Evolutionary conservation across 2,797 vertebrate genomes (phyloP).

Genomic region (Acropternis orthonyx): DNA sequence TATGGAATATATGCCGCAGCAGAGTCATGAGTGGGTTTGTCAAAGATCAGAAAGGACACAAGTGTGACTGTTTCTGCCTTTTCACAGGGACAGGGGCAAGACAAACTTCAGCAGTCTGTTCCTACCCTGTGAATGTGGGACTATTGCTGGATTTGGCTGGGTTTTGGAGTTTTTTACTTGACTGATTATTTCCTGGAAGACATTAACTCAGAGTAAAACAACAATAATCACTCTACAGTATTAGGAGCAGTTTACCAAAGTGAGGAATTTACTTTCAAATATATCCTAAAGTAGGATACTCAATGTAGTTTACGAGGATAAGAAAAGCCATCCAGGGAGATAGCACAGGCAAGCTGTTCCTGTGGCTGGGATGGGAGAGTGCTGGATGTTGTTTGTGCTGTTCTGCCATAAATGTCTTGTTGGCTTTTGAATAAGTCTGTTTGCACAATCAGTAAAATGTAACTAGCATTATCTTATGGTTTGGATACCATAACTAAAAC

Average conservation of each 20-base stretch:
- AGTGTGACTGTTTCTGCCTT: neutral
- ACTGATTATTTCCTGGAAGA: neutral
- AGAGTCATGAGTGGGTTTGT: neutral
- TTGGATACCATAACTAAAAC: neutral
- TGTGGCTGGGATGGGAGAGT: neutral
- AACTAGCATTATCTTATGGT: neutral
- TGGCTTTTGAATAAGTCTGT: neutral
- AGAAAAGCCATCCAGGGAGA: slow-evolving; percentile 21
- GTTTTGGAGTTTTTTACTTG: neutral
- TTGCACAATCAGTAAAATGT: neutral
- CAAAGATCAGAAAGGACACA: neutral
- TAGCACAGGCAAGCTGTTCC: neutral
- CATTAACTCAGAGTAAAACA: neutral
- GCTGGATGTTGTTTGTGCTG: neutral
- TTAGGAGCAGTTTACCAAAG: neutral
- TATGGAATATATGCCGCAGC: neutral
- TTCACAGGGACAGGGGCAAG: neutral
- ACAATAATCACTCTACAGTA: neutral
- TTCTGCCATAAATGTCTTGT: neutral
- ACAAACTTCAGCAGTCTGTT: neutral
- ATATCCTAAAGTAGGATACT: neutral
- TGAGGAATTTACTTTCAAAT: neutral
- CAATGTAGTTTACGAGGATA: neutral
- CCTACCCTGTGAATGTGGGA: neutral
- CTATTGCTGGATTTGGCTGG: neutral